These are phyloP conservation scores for Lathronympha strigana DNA, from an alignment of 2,888 invertebrate genomes.

Conservation along the genomic window DNA sequence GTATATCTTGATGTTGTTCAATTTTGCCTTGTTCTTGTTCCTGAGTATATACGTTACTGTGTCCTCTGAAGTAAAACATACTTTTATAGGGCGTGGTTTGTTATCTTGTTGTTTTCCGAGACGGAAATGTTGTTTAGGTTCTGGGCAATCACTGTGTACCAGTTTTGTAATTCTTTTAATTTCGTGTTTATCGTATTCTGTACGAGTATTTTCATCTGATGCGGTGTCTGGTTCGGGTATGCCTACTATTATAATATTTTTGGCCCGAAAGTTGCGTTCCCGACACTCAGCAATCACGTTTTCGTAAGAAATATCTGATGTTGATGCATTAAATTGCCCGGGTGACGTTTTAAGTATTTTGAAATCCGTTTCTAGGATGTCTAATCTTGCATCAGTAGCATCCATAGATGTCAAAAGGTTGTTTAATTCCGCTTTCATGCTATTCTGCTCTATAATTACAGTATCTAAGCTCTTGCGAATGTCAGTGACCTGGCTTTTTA, in stretches of 20 bases:
- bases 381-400: background rate
- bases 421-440: background rate
- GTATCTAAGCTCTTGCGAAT: background rate
- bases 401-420: background rate
- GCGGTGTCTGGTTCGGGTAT: background rate
- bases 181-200: background rate
- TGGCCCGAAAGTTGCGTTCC: constrained; percentile 1
- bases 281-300: background rate
- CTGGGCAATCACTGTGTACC: background rate
- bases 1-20: constrained; percentile 18
- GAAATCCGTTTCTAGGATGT: background rate
- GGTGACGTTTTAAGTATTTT: background rate
- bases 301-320: background rate
- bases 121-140: background rate
- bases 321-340: background rate
- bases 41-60: background rate
- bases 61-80: background rate
- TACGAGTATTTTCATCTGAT: background rate
- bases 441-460: background rate
- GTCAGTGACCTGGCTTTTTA: background rate
- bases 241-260: constrained; percentile 5
- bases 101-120: background rate
- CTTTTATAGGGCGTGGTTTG: constrained; percentile 7
- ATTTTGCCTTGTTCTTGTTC: background rate
- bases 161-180: background rate